Conservation (phyloP, 2,888 invertebrate species). For the Dascillus cervinus region DNA sequence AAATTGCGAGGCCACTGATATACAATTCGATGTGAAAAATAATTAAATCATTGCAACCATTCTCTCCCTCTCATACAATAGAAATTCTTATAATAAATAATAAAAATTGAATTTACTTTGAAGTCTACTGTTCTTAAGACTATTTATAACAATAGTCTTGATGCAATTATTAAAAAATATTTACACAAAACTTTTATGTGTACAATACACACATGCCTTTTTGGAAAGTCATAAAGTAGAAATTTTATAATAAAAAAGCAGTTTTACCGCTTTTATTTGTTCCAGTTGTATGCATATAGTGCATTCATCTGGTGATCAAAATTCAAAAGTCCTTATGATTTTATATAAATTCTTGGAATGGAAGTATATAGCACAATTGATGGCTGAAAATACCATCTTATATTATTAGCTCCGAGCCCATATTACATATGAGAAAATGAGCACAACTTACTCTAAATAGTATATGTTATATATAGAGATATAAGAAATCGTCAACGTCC, state of each 20-base stretch:
- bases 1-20: too few species aligned
- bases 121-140: slow-evolving; percentile 19
- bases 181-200: slow-evolving; percentile 8
- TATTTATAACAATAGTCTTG: slow-evolving; percentile 35
- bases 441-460: slow-evolving; percentile 7
- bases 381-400: too few species aligned
- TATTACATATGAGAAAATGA: slow-evolving; percentile 10
- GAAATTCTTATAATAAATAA: slow-evolving; percentile 2
- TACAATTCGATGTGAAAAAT: slow-evolving; percentile 1
- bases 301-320: too few species aligned
- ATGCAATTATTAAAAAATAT: slow-evolving; percentile 8
- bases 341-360: too few species aligned
- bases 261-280: too few species aligned
- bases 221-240: slow-evolving; percentile 2
- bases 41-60: not conserved
- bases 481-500: slow-evolving; percentile 22
- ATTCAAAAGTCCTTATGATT: too few species aligned
- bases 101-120: slow-evolving; percentile 19
- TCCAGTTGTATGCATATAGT: too few species aligned
- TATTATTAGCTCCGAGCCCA: slow-evolving; percentile 5
- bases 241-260: not conserved
- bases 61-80: slow-evolving; percentile 1
- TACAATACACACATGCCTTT: slow-evolving; percentile 3
- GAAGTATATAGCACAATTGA: too few species aligned
- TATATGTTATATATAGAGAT: slow-evolving; percentile 19